Evolutionary conservation across 2,797 vertebrate genomes (phyloP), one percentile per base, ranked within the genome.

Genomic region (Pelodytes ibericus): DNA sequence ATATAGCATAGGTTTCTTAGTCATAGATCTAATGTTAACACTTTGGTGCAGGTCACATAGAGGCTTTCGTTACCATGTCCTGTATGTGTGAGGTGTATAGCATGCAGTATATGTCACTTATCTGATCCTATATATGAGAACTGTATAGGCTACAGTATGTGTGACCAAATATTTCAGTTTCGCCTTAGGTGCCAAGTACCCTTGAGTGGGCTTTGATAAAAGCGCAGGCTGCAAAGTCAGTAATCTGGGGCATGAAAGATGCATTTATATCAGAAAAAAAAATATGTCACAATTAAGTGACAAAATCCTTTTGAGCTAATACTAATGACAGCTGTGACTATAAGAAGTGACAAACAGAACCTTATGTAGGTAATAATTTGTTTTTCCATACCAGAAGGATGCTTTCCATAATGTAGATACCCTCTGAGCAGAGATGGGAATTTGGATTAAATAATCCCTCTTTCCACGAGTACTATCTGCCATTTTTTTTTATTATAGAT

Each of bases 381-480:
- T 85, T 85, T 85, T 86, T 88, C 82, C 72, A 74, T 86, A 82
- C 84, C 77, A 85, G 84, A 87, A 90, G 84, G 84, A 88, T 87
- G 83, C 90, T 87, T 84, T 89, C 82, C 82, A 81, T 90, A 89
- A 89, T 89, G 86, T 83, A 75, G 77, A 82, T 83, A 84, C 86
- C 85, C 84, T 81, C 88, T 88, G 90, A 91, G 78, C 71, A 66
- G 66, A 84, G 80, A 58, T 75, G 87, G 87, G 81, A 82, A 89
- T 91, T 91, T 92, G 88, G 89, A 89, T 91, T 86, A 91, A 91
- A 93, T 92, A 91, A 87, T 81, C 87, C 81, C 83, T 90, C 82
- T 60, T 90, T 91, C 87, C 75, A 65, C 29, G 33, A 69, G 79
- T 75, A 79, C 84, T 82, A 81, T 87, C 84, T 86, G 84, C 82